Evolutionary conservation across 2,113 vertebrate species (phyloP).

Genomic region (Penelope pileata): DNA sequence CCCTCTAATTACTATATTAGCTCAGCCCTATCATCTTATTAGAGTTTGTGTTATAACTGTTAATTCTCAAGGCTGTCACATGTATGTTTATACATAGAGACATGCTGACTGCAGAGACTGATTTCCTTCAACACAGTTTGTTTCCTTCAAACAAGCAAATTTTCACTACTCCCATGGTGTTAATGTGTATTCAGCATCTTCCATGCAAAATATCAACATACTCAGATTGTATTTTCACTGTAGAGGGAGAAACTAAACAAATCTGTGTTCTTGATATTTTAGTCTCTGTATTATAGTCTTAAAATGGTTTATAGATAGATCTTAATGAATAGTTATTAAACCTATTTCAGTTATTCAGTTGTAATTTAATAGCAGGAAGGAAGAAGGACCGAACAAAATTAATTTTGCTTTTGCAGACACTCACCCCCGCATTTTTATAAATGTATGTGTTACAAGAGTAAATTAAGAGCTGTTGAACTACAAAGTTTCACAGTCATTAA

Average conservation of each 20-base stretch:
- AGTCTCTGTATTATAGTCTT: not conserved
- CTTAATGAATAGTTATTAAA: not conserved
- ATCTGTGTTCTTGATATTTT: not conserved
- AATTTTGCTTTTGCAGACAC: not conserved
- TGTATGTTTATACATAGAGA: not conserved
- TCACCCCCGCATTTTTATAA: not conserved
- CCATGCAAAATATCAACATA: not conserved
- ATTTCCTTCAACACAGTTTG: not conserved
- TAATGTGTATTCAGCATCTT: rapidly evolving
- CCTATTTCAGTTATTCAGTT: not conserved
- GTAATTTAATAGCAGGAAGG: not conserved
- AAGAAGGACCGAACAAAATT: not conserved
- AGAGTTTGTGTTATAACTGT: not conserved
- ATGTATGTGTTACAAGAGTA: not conserved
- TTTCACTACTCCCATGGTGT: not conserved
- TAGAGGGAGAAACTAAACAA: not conserved
- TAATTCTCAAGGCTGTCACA: not conserved
- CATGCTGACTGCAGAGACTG: not conserved
- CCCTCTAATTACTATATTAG: not conserved
- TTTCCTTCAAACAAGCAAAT: no score
- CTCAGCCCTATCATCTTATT: not conserved
- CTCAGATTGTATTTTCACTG: not conserved
- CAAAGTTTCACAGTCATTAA: not conserved
- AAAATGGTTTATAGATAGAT: not conserved
- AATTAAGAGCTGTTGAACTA: not conserved